Conservation (phyloP, 2,888 invertebrate species). For the Congeria kusceri region DNA sequence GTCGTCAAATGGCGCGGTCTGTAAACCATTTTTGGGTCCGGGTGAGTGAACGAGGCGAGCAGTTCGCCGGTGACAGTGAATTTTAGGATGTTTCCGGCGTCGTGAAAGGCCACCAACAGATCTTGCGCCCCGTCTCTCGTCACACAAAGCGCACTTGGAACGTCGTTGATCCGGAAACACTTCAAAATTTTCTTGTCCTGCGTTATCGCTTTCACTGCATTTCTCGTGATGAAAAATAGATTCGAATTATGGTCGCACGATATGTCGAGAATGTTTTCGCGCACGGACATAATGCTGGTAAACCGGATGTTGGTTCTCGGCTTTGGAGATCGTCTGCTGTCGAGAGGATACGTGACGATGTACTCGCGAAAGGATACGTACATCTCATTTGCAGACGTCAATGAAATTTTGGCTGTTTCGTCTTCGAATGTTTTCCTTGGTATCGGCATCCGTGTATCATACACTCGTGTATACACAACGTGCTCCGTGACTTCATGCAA, state of each 20-base stretch:
- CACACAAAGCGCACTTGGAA: conserved; percentile 43
- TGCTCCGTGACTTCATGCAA: conserved; percentile 40
- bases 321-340: conserved; percentile 39
- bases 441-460: conserved; percentile 47
- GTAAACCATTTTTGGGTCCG: conserved; percentile 51
- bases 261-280: conserved; percentile 54
- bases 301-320: conserved; percentile 36
- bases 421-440: conserved; percentile 39
- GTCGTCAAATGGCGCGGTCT: conserved; percentile 45
- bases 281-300: conserved; percentile 31
- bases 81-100: conserved; percentile 44
- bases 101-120: conserved; percentile 41
- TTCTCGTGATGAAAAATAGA: conserved; percentile 36
- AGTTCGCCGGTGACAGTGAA: conserved; percentile 31
- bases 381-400: conserved; percentile 40
- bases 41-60: conserved; percentile 37
- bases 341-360: conserved; percentile 46
- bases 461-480: conserved; percentile 37
- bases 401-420: conserved; percentile 45
- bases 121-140: background rate
- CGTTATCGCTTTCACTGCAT: conserved; percentile 30
- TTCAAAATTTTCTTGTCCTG: conserved; percentile 29
- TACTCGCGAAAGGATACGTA: conserved; percentile 54
- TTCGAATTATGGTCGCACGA: conserved; percentile 32
- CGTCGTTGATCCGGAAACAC: conserved; percentile 31